Base-by-base conservation (phyloP, 2,113 vertebrate species). In the Potamarius usumacintae region DNA sequence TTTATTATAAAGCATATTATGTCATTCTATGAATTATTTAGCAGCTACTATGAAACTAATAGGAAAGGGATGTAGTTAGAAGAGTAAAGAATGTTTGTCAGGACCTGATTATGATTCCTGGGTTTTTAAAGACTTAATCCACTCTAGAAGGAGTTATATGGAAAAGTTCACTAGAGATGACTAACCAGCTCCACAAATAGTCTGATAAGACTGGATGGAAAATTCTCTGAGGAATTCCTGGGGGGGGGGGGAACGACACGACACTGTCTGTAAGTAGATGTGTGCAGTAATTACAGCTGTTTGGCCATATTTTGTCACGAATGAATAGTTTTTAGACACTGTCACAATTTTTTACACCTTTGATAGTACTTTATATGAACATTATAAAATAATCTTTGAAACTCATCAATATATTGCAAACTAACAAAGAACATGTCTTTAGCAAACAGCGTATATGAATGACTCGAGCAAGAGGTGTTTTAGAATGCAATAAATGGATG, bases 401-500 rank as follows among this genome's bases (percentile, higher is more conserved):
- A 27, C 27, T 81, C 8, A 58, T 11, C 34, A 80, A 60, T 1
- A 42, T 81, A 79, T 79, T 55, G 50, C 12, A 27, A 55, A 57
- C 10, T 50, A 53, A 78, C 11, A 53, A 22, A 22, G 17, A 76
- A n/a, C 8, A 7, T 27, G 1, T 27, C 30, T 83, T 48, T 67
- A 22, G 30, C 42, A 25, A 22, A 57, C 42, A 63, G 20, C n/a
- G 80, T 15, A 81, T 58, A 27, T 71, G 11, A 71, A 55, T 82
- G 53, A 50, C 71, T 55, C 52, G 22, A 53, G 82, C 57, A 71
- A 52, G 55, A 34, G 27, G 76, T 77, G 76, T 63, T 81, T 52
- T n/a, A 86, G 62, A 77, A 84, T 85, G 72, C 77, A 90, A 86
- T 79, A 85, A 42, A 48, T 84, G 71, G 83, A 88, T 76, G 53